Conservation (phyloP, 2,113 vertebrate species). For the Raja brachyura region DNA sequence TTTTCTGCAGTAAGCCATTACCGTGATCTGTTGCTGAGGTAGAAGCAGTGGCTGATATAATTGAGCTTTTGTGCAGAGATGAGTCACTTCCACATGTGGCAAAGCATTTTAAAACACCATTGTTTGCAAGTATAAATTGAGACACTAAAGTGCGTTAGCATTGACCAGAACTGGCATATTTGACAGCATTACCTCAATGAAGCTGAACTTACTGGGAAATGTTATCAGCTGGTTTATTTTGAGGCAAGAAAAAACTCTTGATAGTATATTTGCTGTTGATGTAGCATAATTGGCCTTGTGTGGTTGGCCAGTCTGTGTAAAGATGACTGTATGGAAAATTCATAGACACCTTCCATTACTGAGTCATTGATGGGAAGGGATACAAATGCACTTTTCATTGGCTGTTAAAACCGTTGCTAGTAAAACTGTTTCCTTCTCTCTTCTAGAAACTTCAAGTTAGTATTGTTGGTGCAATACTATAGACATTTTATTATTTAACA, state of each 20-base stretch:
- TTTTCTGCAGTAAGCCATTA: neutral
- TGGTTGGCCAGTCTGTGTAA: slow-evolving; percentile 5
- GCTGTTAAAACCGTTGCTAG: neutral
- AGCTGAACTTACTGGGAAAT: neutral
- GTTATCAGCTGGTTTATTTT: neutral
- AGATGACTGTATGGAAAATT: slow-evolving; percentile 18
- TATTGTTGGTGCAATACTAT: neutral
- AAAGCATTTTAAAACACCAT: neutral
- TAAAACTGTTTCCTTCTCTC: too few species aligned
- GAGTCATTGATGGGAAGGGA: neutral
- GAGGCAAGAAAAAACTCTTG: neutral
- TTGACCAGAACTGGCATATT: neutral
- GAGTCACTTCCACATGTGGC: slow-evolving; percentile 5
- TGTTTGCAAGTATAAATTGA: slow-evolving; percentile 5
- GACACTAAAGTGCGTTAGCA: neutral
- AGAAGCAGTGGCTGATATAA: slow-evolving; percentile 5
- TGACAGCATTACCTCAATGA: neutral
- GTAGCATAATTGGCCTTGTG: slow-evolving; percentile 7
- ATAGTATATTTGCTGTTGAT: slow-evolving; percentile 7
- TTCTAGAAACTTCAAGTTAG: neutral
- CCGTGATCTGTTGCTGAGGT: neutral
- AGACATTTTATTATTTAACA: neutral
- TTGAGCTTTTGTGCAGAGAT: slow-evolving; percentile 6
- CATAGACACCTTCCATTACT: neutral
- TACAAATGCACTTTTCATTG: neutral